phyloP scores from a whole-genome alignment of 2,113 vertebrate genomes.

The Paramisgurnus dabryanus region DNA sequence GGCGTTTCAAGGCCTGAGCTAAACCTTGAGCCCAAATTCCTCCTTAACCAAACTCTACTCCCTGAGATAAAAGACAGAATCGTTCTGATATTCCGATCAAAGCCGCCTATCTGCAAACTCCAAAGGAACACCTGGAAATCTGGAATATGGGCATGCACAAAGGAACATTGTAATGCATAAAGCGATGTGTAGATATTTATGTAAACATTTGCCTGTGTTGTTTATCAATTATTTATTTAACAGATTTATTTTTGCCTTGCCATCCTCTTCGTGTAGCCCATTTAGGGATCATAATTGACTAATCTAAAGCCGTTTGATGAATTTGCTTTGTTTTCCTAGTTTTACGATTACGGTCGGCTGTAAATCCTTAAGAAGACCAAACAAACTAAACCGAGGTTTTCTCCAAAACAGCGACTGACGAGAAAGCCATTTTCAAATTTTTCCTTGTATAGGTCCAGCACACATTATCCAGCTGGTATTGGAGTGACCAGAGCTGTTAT shows the following conservation, averaged over 20 bases:
- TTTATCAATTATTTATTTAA: constrained; percentile 70
- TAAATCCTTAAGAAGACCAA: neutral
- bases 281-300: constrained; percentile 61
- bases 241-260: constrained; percentile 49
- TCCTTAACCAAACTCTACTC: constrained; percentile 67
- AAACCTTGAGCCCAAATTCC: constrained; percentile 69
- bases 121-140: constrained; percentile 73
- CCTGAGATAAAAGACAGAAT: constrained; percentile 71
- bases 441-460: neutral
- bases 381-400: neutral
- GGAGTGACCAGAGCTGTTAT: constrained; percentile 1
- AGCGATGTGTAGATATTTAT: constrained; percentile 74
- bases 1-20: constrained; percentile 59
- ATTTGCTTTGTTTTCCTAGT: constrained; percentile 6
- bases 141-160: constrained; percentile 62
- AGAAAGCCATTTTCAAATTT: neutral
- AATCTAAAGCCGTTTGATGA: constrained; percentile 50
- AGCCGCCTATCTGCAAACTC: constrained; percentile 63
- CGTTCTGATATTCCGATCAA: constrained; percentile 76
- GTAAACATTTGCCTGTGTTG: constrained; percentile 70
- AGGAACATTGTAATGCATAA: constrained; percentile 68
- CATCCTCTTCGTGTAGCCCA: constrained; percentile 55
- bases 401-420: neutral
- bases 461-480: neutral
- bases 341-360: neutral